These are phyloP conservation scores for Myripristis jacobus DNA, from an alignment of 2,797 vertebrate species.

Conservation along the genomic window DNA sequence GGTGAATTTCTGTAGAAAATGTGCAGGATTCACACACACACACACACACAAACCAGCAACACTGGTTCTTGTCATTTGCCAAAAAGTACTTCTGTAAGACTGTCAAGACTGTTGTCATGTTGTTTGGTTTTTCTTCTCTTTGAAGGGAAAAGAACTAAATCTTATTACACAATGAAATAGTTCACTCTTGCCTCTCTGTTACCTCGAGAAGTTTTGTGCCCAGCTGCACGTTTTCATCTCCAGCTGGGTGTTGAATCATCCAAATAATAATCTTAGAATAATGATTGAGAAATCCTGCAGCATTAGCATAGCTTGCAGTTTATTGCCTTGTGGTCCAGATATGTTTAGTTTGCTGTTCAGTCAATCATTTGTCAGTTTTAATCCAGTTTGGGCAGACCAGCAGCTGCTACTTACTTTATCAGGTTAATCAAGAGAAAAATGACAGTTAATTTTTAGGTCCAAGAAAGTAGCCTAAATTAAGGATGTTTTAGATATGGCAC, in stretches of 20 bases:
- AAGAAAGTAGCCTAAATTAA: too few species aligned
- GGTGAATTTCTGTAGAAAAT: slow-evolving; percentile 35
- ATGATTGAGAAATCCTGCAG: background rate
- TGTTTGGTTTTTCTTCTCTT: too few species aligned
- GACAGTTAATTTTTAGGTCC: too few species aligned
- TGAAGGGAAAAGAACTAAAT: too few species aligned
- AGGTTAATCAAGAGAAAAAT: slow-evolving; percentile 16
- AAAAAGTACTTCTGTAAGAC: too few species aligned
- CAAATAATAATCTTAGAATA: background rate
- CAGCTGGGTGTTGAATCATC: background rate
- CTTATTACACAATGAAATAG: too few species aligned
- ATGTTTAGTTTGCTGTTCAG: background rate
- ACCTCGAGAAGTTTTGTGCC: background rate
- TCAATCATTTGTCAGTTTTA: background rate
- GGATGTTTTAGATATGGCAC: too few species aligned
- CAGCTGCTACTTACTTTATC: slow-evolving; percentile 32
- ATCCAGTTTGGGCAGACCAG: slow-evolving; percentile 3
- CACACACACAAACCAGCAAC: too few species aligned
- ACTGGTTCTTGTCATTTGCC: too few species aligned
- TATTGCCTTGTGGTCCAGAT: background rate
- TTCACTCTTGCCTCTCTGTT: background rate
- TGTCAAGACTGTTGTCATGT: too few species aligned
- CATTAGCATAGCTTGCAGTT: background rate
- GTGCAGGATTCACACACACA: background rate
- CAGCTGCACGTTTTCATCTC: background rate